Percentiles rank a stretch among this genome's conserved stretches.
phyloP scores from a whole-genome alignment of 1,140 invertebrate species.

The Drosophila cardini region DNA sequence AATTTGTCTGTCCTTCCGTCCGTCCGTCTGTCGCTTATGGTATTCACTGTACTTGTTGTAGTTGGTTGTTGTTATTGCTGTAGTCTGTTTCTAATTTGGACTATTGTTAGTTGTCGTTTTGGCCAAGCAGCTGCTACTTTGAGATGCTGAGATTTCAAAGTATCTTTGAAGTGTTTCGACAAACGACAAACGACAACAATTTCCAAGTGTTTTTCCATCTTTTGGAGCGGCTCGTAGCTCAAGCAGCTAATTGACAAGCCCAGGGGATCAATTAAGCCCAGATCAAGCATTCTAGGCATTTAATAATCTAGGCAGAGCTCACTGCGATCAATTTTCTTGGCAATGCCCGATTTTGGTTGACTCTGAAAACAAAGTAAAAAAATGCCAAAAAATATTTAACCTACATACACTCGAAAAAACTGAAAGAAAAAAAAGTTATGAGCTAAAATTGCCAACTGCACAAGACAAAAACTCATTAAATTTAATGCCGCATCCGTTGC shows the following conservation, averaged over 20 bases:
- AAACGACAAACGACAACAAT: slow-evolving; percentile 20
- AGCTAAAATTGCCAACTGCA: slow-evolving; percentile 44
- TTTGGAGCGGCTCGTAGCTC: slow-evolving; percentile 41
- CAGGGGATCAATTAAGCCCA: slow-evolving; percentile 73
- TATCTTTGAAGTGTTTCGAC: slow-evolving; percentile 51
- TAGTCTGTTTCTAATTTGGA: slow-evolving; percentile 67
- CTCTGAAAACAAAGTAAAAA: slow-evolving; percentile 33
- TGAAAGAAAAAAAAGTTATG: slow-evolving; percentile 46
- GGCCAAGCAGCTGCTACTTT: slow-evolving; percentile 33
- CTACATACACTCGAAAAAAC: neutral
- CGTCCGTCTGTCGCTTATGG: neutral
- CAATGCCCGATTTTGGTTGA: slow-evolving; percentile 67
- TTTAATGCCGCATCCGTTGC: slow-evolving; percentile 62
- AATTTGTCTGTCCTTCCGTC: slow-evolving; percentile 48
- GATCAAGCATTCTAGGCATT: slow-evolving; percentile 18
- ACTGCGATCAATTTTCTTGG: slow-evolving; percentile 30
- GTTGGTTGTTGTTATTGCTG: slow-evolving; percentile 37
- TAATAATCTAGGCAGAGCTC: neutral
- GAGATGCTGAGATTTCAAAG: slow-evolving; percentile 54
- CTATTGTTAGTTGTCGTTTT: slow-evolving; percentile 67
- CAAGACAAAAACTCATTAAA: slow-evolving; percentile 69
- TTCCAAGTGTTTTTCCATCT: slow-evolving; percentile 14
- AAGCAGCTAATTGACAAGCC: slow-evolving; percentile 73
- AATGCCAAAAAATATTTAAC: slow-evolving; percentile 4
- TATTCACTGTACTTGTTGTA: slow-evolving; percentile 31